Conservation (phyloP, 2,888 invertebrate species). For the Schizotus pectinicornis region DNA sequence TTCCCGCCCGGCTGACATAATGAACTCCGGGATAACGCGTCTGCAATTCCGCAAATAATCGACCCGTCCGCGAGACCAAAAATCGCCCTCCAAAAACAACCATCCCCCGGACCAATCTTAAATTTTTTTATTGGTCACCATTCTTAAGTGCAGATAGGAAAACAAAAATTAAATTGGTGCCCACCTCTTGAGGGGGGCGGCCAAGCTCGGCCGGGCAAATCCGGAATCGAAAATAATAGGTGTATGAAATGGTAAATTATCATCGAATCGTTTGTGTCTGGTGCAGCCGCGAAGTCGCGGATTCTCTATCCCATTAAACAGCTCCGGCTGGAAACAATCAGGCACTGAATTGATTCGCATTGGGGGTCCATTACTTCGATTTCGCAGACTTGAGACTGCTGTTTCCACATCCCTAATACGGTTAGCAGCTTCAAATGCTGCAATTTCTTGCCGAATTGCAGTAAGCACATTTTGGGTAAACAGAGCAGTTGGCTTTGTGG, state of each 20-base stretch:
- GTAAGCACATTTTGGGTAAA: constrained; percentile 47
- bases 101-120: no score
- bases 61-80: no score
- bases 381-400: constrained; percentile 46
- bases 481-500: constrained; percentile 39
- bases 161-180: no score
- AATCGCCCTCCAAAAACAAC: no score
- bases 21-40: constrained; percentile 8
- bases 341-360: constrained; percentile 59
- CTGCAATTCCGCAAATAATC: no score
- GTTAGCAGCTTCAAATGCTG: constrained; percentile 38
- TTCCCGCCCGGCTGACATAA: constrained; percentile 17
- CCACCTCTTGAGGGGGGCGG: no score
- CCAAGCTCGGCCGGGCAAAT: no score
- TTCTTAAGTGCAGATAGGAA: no score
- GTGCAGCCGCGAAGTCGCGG: constrained; percentile 49
- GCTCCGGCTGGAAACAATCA: constrained; percentile 59
- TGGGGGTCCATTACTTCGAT: constrained; percentile 59
- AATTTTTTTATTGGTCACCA: no score
- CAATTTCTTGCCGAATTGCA: constrained; percentile 48
- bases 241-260: constrained; percentile 51
- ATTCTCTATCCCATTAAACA: constrained; percentile 55
- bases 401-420: constrained; percentile 43
- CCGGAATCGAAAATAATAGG: no score
- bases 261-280: constrained; percentile 52